Evolutionary conservation across 2,888 invertebrate genomes (phyloP).

Genomic region (Phania funesta): DNA sequence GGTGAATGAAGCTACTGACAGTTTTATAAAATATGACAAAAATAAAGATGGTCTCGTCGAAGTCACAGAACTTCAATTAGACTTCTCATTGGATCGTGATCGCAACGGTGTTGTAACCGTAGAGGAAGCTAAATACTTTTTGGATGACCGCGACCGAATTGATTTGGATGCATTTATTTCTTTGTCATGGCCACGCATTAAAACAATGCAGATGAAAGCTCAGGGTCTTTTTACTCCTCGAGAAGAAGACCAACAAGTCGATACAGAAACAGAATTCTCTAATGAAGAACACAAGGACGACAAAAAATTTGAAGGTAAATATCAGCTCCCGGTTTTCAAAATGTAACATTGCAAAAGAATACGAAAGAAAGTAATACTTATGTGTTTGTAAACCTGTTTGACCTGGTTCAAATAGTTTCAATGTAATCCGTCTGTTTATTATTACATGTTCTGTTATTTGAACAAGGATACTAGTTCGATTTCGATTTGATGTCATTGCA

Average conservation of each 20-base stretch:
- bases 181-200: slow-evolving; percentile 88
- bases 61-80: slow-evolving; percentile 85
- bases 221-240: slow-evolving; percentile 86
- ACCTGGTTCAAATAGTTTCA: too few relatives aligned
- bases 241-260: slow-evolving; percentile 47
- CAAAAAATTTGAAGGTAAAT: slow-evolving; percentile 66
- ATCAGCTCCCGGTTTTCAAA: too few relatives aligned
- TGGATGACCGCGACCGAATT: slow-evolving; percentile 86
- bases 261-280: slow-evolving; percentile 58
- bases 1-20: slow-evolving; percentile 85
- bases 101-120: slow-evolving; percentile 92
- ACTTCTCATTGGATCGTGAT: slow-evolving; percentile 92
- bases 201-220: slow-evolving; percentile 89
- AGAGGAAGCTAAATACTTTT: slow-evolving; percentile 91
- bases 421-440: too few relatives aligned
- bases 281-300: slow-evolving; percentile 66
- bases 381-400: too few relatives aligned
- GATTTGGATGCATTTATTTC: slow-evolving; percentile 85
- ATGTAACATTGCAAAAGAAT: too few relatives aligned
- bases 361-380: too few relatives aligned
- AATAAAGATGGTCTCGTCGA: slow-evolving; percentile 89
- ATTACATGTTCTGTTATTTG: too few relatives aligned
- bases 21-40: slow-evolving; percentile 89
- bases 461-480: too few relatives aligned
- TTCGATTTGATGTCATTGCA: too few relatives aligned